phyloP scores from a whole-genome alignment of 2,113 vertebrate genomes.

The Nycticorax nycticorax region DNA sequence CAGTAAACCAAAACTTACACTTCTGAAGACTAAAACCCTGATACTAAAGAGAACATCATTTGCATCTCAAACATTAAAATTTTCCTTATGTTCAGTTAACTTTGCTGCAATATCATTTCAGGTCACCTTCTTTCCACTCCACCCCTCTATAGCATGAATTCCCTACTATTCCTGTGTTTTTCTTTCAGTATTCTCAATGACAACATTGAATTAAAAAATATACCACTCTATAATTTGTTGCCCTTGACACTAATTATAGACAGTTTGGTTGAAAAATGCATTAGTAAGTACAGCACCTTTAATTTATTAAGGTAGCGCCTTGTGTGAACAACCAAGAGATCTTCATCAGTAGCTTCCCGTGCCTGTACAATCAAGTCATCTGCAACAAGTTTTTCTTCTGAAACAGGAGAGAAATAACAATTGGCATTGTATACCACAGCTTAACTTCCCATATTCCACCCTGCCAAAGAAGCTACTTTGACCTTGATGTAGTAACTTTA shows the following conservation, averaged over 20 bases:
- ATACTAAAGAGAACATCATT: neutral
- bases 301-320: conserved; percentile 89
- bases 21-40: neutral
- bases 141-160: neutral
- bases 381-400: conserved; percentile 90
- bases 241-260: neutral
- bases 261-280: neutral
- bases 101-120: neutral
- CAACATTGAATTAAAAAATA: neutral
- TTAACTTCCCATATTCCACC: neutral
- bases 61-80: neutral
- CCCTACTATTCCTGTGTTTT: neutral
- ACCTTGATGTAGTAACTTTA: neutral
- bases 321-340: conserved; percentile 91
- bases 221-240: neutral
- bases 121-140: neutral
- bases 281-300: conserved; percentile 80
- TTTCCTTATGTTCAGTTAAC: neutral
- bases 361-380: conserved; percentile 88
- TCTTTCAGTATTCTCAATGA: neutral
- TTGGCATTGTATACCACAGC: neutral
- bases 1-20: neutral
- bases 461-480: neutral
- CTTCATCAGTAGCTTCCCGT: conserved; percentile 89
- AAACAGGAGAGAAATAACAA: conserved; percentile 57